phyloP scores from a whole-genome alignment of 2,113 vertebrate species.

The Gopherus flavomarginatus region DNA sequence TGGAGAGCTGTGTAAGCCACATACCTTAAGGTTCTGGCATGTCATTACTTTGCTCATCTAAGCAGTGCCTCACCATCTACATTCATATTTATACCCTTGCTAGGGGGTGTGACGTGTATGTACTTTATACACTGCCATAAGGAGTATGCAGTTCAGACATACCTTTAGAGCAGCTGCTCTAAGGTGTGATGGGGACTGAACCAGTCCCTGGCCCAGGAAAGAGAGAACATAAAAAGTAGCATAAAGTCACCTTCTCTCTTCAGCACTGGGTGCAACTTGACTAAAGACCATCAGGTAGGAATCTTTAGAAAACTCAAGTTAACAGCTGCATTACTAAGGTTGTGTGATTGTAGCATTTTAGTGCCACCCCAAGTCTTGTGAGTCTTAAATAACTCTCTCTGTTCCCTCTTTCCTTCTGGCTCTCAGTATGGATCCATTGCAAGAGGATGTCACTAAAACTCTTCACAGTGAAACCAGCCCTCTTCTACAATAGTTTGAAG shows the following conservation, averaged over 20 bases:
- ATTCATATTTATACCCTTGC: neutral
- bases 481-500: neutral
- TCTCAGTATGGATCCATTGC: neutral
- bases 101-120: neutral
- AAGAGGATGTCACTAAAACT: neutral
- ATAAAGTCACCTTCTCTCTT: neutral
- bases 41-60: neutral
- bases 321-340: neutral
- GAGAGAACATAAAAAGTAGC: fast-evolving
- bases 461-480: neutral
- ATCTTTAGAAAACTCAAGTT: neutral
- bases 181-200: neutral
- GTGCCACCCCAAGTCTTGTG: neutral
- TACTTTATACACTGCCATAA: neutral
- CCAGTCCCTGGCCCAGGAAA: neutral
- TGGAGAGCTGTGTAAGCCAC: neutral
- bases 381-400: neutral
- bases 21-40: neutral
- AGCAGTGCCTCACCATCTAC: neutral
- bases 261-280: neutral
- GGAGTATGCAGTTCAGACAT: neutral
- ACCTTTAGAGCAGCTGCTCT: neutral
- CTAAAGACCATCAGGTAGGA: neutral
- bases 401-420: neutral
- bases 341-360: neutral